phyloP scores from a whole-genome alignment of 2,113 vertebrate genomes.

The Apodemus sylvaticus region DNA sequence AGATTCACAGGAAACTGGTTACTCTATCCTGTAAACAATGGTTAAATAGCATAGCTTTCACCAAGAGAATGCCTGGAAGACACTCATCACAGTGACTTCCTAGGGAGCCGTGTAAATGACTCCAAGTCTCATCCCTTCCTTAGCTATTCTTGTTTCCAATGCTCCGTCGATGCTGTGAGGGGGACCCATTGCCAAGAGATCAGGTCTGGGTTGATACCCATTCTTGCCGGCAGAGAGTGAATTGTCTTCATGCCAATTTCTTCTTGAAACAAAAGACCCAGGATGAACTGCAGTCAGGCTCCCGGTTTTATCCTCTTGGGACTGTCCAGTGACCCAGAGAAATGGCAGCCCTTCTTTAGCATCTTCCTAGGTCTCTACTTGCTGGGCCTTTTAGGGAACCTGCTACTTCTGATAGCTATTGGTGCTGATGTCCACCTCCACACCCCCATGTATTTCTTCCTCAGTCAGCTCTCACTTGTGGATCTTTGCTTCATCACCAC shows the following conservation, averaged over 20 bases:
- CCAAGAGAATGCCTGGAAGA: not conserved
- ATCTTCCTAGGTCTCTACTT: constrained; percentile 14
- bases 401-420: constrained; percentile 8
- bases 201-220: no score
- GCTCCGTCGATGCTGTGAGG: not conserved
- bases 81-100: not conserved
- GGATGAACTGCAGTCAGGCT: constrained; percentile 44
- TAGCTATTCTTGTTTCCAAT: not conserved
- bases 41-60: not conserved
- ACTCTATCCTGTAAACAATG: not conserved
- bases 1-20: not conserved
- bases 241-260: not conserved
- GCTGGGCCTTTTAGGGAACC: constrained; percentile 14
- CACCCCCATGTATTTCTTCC: constrained; percentile 49
- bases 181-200: not conserved
- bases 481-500: constrained; percentile 47
- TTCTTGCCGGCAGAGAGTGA: not conserved
- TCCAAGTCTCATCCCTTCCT: not conserved
- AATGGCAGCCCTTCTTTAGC: not conserved
- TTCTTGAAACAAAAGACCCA: not conserved
- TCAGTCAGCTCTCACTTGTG: constrained; percentile 44
- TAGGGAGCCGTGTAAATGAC: not conserved
- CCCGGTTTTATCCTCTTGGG: constrained; percentile 18
- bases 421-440: constrained; percentile 6
- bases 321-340: not conserved